Evolutionary conservation across 2,888 invertebrate genomes (phyloP), one percentile per base, ranked within the genome.

Genomic region (Tortrix viridana): DNA sequence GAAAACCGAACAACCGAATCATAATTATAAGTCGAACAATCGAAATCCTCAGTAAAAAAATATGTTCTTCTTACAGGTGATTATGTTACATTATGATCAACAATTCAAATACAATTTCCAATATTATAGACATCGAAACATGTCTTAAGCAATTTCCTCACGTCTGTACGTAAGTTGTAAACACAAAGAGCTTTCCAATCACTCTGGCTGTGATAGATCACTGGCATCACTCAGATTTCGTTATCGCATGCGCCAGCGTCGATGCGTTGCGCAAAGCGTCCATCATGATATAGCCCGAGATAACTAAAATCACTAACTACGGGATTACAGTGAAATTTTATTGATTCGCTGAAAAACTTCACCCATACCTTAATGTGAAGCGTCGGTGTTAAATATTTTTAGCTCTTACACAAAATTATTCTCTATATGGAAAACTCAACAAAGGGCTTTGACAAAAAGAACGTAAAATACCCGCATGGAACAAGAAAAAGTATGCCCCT

Each of bases 111-210:
- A 12, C 14, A 12, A 14, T n/a, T 41, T 41, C n/a, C 14, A 41
- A 41, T n/a, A n/a, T 14, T 14, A n/a, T 41, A 9, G 41, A 5
- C 5, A 41, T n/a, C 5, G 16, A 16, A 5, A 41, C 41, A 16
- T 41, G 41, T 48, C 26, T 16, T n/a, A 53, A 41, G 9, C 46
- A 3, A 26, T 66, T 67, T 68, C 64, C 69, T 38, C 65, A 57
- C 50, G n/a, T 9, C 50, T 58, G 66, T 52, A 69, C 59, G 26
- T 41, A 14, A 32, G 66, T 64, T 62, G 66, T 68, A 68, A 68
- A 71, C 66, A 69, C 70, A 69, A 70, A 68, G 65, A 65, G 68
- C 69, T 72, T 70, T 71, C 67, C 60, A 68, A 65, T 67, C 56
- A 59, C 9, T 55, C 26, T 16, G 47, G 43, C 58, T 50, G 62